phyloP scores from a whole-genome alignment of 2,888 invertebrate genomes.

The Lithophane socia region DNA sequence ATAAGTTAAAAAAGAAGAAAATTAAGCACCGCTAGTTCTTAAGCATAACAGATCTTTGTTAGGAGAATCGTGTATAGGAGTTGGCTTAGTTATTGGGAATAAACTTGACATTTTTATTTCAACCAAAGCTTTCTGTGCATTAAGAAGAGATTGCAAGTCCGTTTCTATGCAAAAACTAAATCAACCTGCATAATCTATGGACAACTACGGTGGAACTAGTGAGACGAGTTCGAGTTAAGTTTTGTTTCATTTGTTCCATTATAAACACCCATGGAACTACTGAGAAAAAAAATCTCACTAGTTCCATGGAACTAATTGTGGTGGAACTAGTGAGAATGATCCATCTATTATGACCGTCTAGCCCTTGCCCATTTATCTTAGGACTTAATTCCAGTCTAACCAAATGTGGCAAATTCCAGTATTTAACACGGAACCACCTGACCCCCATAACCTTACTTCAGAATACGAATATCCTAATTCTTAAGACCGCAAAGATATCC shows the following conservation, averaged over 20 bases:
- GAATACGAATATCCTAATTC: slow-evolving; percentile 43
- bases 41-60: too few species aligned
- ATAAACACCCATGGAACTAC: too few species aligned
- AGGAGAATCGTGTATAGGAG: too few species aligned
- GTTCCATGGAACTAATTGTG: too few species aligned
- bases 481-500: slow-evolving; percentile 19
- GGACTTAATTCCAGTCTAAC: background rate
- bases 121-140: background rate
- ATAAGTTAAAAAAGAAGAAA: background rate
- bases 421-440: slow-evolving; percentile 25
- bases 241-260: too few species aligned
- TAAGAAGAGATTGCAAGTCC: background rate
- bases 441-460: slow-evolving; percentile 23
- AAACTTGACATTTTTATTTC: background rate
- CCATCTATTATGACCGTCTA: slow-evolving; percentile 8
- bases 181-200: background rate
- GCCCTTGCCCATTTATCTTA: slow-evolving; percentile 8
- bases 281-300: too few species aligned
- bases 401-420: slow-evolving; percentile 31
- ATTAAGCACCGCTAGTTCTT: background rate
- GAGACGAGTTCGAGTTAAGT: too few species aligned
- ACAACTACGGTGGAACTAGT: too few species aligned
- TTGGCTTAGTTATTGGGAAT: background rate
- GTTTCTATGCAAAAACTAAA: background rate
- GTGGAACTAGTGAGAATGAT: too few species aligned